Evolutionary conservation across 2,888 invertebrate genomes (phyloP).

Genomic region (Acanthococcus lagerstroemiae): DNA sequence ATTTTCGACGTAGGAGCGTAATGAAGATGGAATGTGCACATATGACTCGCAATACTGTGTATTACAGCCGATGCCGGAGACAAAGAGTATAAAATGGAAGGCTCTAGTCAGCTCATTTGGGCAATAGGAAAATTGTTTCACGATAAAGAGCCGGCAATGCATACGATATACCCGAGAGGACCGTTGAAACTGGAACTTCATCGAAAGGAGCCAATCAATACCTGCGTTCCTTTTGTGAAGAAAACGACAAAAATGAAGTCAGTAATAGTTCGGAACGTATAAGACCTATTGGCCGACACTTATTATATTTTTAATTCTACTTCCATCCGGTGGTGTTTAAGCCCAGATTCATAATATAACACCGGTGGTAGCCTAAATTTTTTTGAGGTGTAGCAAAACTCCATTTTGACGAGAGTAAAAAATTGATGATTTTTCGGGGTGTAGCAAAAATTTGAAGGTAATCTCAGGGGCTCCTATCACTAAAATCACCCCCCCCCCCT

Average conservation of each 20-base stretch:
- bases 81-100: constrained; percentile 56
- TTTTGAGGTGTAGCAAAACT: too few species aligned
- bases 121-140: constrained; percentile 69
- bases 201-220: constrained; percentile 52
- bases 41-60: neutral
- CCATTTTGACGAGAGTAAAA: too few species aligned
- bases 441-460: too few species aligned
- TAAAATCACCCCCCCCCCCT: too few species aligned
- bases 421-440: too few species aligned
- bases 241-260: constrained; percentile 28
- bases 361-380: too few species aligned
- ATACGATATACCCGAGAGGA: constrained; percentile 64
- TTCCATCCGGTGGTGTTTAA: too few species aligned
- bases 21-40: neutral
- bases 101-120: constrained; percentile 61
- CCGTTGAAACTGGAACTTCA: constrained; percentile 58
- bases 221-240: constrained; percentile 58
- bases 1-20: neutral
- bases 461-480: too few species aligned
- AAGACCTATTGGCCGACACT: too few species aligned
- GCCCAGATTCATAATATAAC: too few species aligned
- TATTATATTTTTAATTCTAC: too few species aligned
- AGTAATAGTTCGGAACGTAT: neutral
- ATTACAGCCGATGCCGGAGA: constrained; percentile 62
- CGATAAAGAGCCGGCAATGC: constrained; percentile 70